These are phyloP conservation scores for Unio delphinus DNA, from an alignment of 2,888 invertebrate species.

Conservation along the genomic window DNA sequence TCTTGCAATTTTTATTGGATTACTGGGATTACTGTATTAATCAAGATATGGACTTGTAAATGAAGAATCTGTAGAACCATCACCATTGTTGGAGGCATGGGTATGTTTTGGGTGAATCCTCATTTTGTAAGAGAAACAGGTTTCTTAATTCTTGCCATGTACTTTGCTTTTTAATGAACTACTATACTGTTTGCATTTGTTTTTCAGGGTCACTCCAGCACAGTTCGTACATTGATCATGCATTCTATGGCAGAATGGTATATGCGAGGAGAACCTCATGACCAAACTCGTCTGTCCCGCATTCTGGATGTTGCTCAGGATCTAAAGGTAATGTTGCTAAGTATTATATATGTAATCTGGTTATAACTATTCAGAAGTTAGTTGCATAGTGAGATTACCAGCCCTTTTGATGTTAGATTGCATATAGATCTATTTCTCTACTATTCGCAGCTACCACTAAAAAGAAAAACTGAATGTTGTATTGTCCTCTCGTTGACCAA, in stretches of 20 bases:
- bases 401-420: neutral
- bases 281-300: conserved; percentile 92
- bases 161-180: neutral
- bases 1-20: too few relatives aligned
- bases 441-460: too few relatives aligned
- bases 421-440: neutral
- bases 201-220: conserved; percentile 65
- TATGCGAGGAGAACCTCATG: conserved; percentile 84
- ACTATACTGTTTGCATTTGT: conserved; percentile 1
- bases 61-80: too few relatives aligned
- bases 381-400: neutral
- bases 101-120: too few relatives aligned
- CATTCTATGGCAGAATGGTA: conserved; percentile 99
- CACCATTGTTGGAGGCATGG: too few relatives aligned
- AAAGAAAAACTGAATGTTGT: too few relatives aligned
- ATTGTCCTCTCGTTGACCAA: too few relatives aligned
- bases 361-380: neutral
- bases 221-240: conserved; percentile 78
- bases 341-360: too few relatives aligned
- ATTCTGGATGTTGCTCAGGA: conserved; percentile 98
- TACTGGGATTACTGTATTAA: too few relatives aligned
- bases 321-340: conserved; percentile 72
- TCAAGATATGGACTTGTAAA: too few relatives aligned
- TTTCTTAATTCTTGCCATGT: neutral
- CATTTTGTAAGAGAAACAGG: neutral